Evolutionary conservation across 2,113 vertebrate genomes (phyloP), one percentile per base, ranked within the genome.

Genomic region (Oreochromis niloticus): DNA sequence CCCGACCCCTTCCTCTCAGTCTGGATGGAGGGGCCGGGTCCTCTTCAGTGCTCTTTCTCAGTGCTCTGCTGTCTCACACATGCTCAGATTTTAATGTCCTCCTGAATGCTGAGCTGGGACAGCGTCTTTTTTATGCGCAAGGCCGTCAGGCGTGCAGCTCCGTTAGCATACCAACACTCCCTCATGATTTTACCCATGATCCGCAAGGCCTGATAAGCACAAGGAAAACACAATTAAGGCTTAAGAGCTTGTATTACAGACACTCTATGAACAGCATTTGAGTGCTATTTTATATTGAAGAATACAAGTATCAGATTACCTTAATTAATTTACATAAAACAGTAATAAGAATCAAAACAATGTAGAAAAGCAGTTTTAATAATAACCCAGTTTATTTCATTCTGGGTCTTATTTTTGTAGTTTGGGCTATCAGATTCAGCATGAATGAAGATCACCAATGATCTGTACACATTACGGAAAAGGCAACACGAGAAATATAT

Each of bases 141-240:
- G 7, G 98, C 98, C 0, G 98, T 99, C 75, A 99, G 94, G 1
- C 98, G 97, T 17, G 98, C 98, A 0, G 98, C 97, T 0, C 98
- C 98, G 0, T 98, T 99, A 46, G 97, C 96, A 4, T 99, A 99
- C 98, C 98, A 99, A 89, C 98, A 99, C 93, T 99, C 98, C 0
- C 98, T 95, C 98, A 99, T 99, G 96, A 99, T 98, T 96, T 98
- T 99, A 9, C 98, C 98, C 98, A 99, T 99, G 87, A 99, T 97
- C 57, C 98, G 97, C 32, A 99, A 88, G 0, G 98, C 97, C 98
- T 99, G 87, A 82, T 39, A 7, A 85, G 17, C n/a, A 86, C 43
- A 13, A 82, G 9, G 5, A 32, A 6, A 24, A 36, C 81, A 66
- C 43, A 19, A 32, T 17, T 32, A 78, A 78, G 16, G 16, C 71